Conservation (phyloP, 2,113 vertebrate species). For the Tetrax tetrax region DNA sequence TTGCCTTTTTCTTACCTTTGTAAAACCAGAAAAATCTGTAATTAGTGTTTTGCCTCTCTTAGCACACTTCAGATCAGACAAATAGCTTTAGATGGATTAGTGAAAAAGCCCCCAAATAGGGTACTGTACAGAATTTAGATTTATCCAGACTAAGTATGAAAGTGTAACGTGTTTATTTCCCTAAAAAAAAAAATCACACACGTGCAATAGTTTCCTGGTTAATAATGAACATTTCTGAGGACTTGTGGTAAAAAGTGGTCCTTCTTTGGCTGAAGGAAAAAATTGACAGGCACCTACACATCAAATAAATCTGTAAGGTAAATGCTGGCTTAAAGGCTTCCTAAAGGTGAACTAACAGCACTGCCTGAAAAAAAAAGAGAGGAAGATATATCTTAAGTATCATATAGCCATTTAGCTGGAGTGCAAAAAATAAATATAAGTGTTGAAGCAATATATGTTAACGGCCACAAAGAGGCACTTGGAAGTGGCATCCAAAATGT, state of each 20-base stretch:
- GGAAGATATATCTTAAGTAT: not conserved
- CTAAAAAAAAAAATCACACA: not conserved
- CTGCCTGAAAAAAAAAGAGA: not conserved
- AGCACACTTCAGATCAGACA: not conserved
- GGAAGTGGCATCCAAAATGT: slow-evolving; percentile 15
- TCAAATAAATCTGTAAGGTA: not conserved
- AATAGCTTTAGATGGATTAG: not conserved
- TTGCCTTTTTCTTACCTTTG: slow-evolving; percentile 14
- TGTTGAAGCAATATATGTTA: not conserved
- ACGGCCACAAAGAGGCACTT: slow-evolving; percentile 39
- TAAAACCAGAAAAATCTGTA: slow-evolving; percentile 41
- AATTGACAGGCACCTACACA: not conserved
- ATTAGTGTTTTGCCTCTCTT: slow-evolving; percentile 17
- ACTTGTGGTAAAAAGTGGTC: not conserved
- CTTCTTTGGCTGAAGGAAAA: not conserved
- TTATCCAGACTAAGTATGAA: not conserved
- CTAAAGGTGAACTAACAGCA: not conserved
- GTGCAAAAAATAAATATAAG: slow-evolving; percentile 4
- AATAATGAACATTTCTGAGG: not conserved
- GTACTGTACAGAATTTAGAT: slow-evolving; percentile 11
- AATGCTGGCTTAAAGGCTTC: not conserved
- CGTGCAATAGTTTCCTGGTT: not conserved
- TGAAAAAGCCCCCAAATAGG: not conserved
- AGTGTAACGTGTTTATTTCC: slow-evolving; percentile 33
- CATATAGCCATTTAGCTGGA: slow-evolving; percentile 7